These are phyloP conservation scores for Daphoenositta chrysoptera DNA, from an alignment of 2,113 vertebrate species.

Conservation along the genomic window DNA sequence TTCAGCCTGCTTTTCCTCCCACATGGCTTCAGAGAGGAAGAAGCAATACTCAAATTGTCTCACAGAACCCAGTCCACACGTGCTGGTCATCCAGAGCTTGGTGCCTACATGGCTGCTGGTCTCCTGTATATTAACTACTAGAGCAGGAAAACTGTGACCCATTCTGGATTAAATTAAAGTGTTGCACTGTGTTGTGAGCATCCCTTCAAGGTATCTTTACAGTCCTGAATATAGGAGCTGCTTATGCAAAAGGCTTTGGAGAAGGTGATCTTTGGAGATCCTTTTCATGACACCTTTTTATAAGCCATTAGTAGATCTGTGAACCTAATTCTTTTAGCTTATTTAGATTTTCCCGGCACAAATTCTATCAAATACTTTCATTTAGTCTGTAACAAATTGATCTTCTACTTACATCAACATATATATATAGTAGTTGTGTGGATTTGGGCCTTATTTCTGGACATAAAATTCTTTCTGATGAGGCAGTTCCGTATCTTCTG, in stretches of 20 bases:
- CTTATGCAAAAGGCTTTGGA: background rate
- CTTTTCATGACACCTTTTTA: background rate
- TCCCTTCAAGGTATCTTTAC: background rate
- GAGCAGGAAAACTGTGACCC: background rate
- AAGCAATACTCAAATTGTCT: background rate
- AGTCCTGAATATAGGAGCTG: background rate
- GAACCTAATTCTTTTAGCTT: background rate
- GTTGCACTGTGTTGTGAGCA: background rate
- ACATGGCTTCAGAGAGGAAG: background rate
- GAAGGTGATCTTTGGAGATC: background rate
- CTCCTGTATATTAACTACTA: background rate
- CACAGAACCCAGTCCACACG: background rate
- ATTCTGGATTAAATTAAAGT: background rate
- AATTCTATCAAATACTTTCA: background rate
- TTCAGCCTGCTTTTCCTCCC: background rate
- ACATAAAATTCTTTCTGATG: background rate
- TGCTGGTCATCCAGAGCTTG: background rate
- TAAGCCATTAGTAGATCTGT: background rate
- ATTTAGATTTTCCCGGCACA: background rate
- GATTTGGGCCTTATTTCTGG: background rate
- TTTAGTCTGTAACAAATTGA: background rate
- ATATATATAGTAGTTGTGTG: background rate
- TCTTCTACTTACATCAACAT: background rate
- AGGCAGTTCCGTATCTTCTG: background rate
- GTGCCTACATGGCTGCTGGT: rapidly evolving